Percentiles rank a stretch among this genome's conserved stretches.
phyloP scores from a whole-genome alignment of 2,797 vertebrate species.

The Diplodus puntazzo region DNA sequence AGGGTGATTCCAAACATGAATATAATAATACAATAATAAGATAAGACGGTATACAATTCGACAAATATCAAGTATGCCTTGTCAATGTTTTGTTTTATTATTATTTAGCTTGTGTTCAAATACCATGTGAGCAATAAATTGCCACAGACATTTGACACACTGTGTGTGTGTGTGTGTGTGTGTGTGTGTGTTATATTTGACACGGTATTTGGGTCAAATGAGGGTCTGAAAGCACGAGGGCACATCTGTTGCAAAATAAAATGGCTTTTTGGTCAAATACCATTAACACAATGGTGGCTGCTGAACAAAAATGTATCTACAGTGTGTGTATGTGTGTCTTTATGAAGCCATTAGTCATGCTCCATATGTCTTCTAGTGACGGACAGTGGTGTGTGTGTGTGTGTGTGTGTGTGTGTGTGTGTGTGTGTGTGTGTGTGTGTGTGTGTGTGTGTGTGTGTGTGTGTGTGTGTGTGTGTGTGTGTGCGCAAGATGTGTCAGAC shows the following conservation, averaged over 20 bases:
- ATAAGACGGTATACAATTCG: background rate
- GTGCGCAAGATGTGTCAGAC: conserved; percentile 66
- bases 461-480: background rate
- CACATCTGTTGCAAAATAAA: conserved; percentile 73
- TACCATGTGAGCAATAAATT: background rate
- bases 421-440: background rate
- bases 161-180: background rate
- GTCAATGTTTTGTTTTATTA: background rate
- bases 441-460: conserved; percentile 6
- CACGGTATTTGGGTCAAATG: conserved; percentile 72
- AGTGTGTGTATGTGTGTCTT: conserved; percentile 74
- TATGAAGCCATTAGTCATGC: conserved; percentile 82
- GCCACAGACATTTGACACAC: background rate
- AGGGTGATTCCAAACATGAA: background rate
- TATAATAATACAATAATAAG: background rate
- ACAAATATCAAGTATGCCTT: conserved; percentile 1
- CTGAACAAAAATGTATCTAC: conserved; percentile 68
- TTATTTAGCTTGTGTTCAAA: conserved; percentile 7
- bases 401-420: too few species aligned
- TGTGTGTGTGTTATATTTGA: conserved; percentile 34
- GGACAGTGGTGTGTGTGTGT: conserved; percentile 48
- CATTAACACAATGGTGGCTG: conserved; percentile 76
- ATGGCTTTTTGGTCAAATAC: conserved; percentile 69
- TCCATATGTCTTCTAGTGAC: conserved; percentile 77
- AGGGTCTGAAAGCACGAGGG: conserved; percentile 57